Evolutionary conservation across 2,888 invertebrate genomes (phyloP).

Genomic region (Andrena fulva): DNA sequence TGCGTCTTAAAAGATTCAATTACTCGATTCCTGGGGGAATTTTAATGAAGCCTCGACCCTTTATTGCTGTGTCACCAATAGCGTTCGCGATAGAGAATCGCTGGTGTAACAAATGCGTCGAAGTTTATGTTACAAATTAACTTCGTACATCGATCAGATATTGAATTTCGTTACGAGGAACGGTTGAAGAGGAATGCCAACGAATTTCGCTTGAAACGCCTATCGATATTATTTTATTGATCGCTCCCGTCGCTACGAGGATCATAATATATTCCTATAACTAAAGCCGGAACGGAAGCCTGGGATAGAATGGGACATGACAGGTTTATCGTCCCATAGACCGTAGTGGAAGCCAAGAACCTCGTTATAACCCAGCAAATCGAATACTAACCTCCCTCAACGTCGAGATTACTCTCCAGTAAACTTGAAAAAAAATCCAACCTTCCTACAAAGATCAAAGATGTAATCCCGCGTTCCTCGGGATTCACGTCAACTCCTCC

Average conservation of each 20-base stretch:
- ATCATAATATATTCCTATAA: conserved; percentile 34
- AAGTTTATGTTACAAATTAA: not conserved
- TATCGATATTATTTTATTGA: conserved; percentile 27
- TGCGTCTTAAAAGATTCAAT: not conserved
- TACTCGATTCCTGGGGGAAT: not conserved
- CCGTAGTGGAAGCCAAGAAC: conserved; percentile 28
- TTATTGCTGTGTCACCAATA: not conserved
- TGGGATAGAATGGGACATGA: conserved; percentile 20
- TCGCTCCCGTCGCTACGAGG: not conserved
- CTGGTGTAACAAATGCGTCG: not conserved
- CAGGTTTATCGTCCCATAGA: conserved; percentile 44
- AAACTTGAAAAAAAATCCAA: conserved; percentile 8
- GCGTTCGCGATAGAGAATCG: not conserved
- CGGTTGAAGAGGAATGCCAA: not conserved
- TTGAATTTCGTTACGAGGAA: not conserved
- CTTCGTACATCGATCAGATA: not conserved
- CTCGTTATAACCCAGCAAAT: conserved; percentile 33
- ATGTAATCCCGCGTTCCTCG: not conserved
- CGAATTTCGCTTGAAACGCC: not conserved
- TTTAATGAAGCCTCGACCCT: not conserved
- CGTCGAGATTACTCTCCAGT: not conserved
- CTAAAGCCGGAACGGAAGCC: conserved; percentile 5
- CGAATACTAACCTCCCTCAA: conserved; percentile 3
- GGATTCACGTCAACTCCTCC: not conserved
- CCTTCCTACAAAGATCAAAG: too few species aligned